These are phyloP conservation scores for Euphydryas editha DNA, from an alignment of 2,888 invertebrate species.

Conservation along the genomic window DNA sequence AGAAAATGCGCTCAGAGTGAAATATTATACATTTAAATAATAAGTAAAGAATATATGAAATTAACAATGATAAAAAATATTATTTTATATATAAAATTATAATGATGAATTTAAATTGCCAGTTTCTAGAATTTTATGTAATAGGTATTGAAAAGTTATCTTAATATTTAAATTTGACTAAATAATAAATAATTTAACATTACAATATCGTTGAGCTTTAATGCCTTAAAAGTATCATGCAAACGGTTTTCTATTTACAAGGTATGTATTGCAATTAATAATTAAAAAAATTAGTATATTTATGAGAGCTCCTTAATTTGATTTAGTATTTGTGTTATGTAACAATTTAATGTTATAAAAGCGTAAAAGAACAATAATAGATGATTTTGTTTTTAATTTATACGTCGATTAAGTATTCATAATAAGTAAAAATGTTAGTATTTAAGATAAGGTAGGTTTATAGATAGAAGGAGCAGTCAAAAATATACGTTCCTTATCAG, in stretches of 20 bases:
- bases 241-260: conserved; percentile 72
- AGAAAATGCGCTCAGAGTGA: background rate
- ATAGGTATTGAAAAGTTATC: conserved; percentile 53
- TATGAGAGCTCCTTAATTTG: conserved; percentile 49
- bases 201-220: conserved; percentile 78
- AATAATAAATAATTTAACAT: conserved; percentile 63
- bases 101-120: conserved; percentile 14
- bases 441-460: background rate
- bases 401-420: background rate
- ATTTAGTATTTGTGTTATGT: conserved; percentile 19
- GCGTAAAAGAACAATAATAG: background rate
- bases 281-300: conserved; percentile 41
- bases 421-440: background rate
- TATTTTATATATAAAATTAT: background rate
- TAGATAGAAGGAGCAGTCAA: conserved; percentile 34
- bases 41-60: background rate
- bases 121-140: conserved; percentile 19
- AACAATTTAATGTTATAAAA: conserved; percentile 9
- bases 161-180: conserved; percentile 62
- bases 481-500: conserved; percentile 22
- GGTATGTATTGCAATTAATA: conserved; percentile 52
- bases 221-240: conserved; percentile 75
- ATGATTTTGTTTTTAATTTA: background rate
- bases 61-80: too few relatives aligned
- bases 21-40: too few relatives aligned